Evolutionary conservation across 1,140 invertebrate genomes (phyloP).

Genomic region (Diachasma alloeum): DNA sequence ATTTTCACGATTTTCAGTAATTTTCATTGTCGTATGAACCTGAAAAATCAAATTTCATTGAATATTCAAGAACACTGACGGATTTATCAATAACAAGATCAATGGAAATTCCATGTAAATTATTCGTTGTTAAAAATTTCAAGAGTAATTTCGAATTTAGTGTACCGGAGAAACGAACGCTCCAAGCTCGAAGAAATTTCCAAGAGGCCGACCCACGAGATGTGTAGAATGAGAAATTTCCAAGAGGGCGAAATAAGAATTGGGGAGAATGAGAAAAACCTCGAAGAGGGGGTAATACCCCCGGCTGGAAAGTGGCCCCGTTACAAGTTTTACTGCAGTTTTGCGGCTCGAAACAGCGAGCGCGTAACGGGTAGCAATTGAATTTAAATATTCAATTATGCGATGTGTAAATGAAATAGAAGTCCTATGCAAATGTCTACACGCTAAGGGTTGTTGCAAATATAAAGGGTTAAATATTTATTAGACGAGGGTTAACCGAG

Average conservation of each 20-base stretch:
- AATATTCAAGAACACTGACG: no score
- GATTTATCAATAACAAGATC: no score
- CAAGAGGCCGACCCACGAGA: background rate
- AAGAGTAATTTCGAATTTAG: no score
- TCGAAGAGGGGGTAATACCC: background rate
- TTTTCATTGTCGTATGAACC: no score
- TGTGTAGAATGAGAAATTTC: background rate
- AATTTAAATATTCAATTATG: slow-evolving; percentile 70
- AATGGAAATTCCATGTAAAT: no score
- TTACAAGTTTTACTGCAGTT: slow-evolving; percentile 68
- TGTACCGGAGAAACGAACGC: no score
- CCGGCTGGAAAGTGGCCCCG: slow-evolving; percentile 62
- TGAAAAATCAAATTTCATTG: no score
- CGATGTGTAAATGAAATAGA: slow-evolving; percentile 72
- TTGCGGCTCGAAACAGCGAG: slow-evolving; percentile 64
- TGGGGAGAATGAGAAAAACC: background rate
- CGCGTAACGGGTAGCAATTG: slow-evolving; percentile 64
- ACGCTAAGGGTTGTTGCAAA: slow-evolving; percentile 66
- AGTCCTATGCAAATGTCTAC: slow-evolving; percentile 69
- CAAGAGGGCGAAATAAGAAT: background rate
- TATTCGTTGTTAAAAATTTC: no score
- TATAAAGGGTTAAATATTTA: slow-evolving; percentile 68
- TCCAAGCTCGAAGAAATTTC: background rate
- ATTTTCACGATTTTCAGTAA: no score
- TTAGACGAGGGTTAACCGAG: slow-evolving; percentile 64